Percentiles rank a stretch among this genome's conserved stretches.
Conservation (phyloP, 2,888 invertebrate species). For the Orthonevra nobilis region DNA sequence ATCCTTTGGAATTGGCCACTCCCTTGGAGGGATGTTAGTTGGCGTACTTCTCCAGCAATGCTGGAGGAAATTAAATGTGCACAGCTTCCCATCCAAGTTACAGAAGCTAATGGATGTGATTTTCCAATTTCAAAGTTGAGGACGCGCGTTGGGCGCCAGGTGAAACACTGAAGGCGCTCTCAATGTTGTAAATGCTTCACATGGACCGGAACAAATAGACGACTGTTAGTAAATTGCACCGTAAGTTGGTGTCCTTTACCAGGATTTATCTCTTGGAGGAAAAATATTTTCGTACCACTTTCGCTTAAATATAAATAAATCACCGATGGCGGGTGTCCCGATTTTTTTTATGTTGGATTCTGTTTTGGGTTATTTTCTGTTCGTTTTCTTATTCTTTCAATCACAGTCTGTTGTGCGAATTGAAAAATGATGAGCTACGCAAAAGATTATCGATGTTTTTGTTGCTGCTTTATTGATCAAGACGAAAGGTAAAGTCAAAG, state of each 20-base stretch:
- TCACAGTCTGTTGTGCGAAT: conserved; percentile 39
- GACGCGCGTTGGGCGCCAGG: background rate
- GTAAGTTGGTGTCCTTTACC: conserved; percentile 20
- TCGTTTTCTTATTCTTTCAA: conserved; percentile 21
- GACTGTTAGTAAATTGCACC: conserved; percentile 43
- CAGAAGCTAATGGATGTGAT: conserved; percentile 47
- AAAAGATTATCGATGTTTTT: conserved; percentile 37
- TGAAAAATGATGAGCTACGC: conserved; percentile 56
- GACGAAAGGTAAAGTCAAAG: conserved; percentile 7
- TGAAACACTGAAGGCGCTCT: conserved; percentile 11
- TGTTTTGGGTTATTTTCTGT: conserved; percentile 1
- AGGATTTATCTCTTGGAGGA: conserved; percentile 24
- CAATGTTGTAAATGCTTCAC: conserved; percentile 34
- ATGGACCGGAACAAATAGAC: conserved; percentile 46
- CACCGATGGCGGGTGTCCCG: conserved; percentile 52
- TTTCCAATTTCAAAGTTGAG: conserved; percentile 29
- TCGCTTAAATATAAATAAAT: conserved; percentile 55
- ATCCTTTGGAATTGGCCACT: too few species aligned
- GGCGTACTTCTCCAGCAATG: background rate
- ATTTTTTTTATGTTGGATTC: conserved; percentile 14
- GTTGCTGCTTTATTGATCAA: conserved; percentile 36
- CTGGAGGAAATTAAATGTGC: conserved; percentile 62
- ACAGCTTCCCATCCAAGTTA: conserved; percentile 19
- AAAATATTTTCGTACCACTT: conserved; percentile 21
- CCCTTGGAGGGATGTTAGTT: background rate